These are phyloP conservation scores for Torymus aiolomorphi DNA, from an alignment of 2,888 invertebrate genomes.

Conservation along the genomic window DNA sequence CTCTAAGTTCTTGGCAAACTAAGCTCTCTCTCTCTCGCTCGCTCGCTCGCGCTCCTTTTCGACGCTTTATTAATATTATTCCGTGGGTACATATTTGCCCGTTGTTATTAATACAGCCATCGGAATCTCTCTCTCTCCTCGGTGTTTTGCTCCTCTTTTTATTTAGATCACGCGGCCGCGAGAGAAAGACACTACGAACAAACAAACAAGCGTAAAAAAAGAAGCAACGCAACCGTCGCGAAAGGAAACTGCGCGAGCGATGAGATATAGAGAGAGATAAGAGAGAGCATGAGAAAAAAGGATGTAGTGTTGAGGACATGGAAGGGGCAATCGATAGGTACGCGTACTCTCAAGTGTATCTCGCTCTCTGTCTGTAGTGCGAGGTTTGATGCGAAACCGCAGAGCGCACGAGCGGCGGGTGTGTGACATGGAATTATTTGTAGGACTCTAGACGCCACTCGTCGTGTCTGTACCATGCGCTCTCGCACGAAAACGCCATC, in stretches of 20 bases:
- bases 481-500: slow-evolving; percentile 17
- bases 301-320: neutral
- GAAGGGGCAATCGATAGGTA: neutral
- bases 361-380: too few relatives aligned
- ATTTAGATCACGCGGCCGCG: too few relatives aligned
- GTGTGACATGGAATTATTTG: slow-evolving; percentile 67
- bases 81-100: slow-evolving; percentile 47
- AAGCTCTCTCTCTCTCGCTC: slow-evolving; percentile 38
- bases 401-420: slow-evolving; percentile 9
- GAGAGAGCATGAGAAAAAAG: neutral
- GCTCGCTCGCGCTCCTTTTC: slow-evolving; percentile 4
- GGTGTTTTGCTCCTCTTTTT: neutral
- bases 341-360: too few relatives aligned
- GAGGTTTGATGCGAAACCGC: slow-evolving; percentile 30
- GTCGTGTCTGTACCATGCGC: slow-evolving; percentile 31
- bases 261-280: slow-evolving; percentile 4
- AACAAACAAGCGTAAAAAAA: too few relatives aligned
- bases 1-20: slow-evolving; percentile 56
- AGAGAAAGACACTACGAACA: too few relatives aligned
- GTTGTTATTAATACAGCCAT: slow-evolving; percentile 60
- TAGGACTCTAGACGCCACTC: slow-evolving; percentile 61
- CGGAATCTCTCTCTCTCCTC: neutral
- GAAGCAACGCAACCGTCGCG: neutral
- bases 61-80: slow-evolving; percentile 50
- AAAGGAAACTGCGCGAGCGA: neutral